These are phyloP conservation scores for Oreotragus oreotragus DNA, from an alignment of 2,113 vertebrate species.

Conservation along the genomic window DNA sequence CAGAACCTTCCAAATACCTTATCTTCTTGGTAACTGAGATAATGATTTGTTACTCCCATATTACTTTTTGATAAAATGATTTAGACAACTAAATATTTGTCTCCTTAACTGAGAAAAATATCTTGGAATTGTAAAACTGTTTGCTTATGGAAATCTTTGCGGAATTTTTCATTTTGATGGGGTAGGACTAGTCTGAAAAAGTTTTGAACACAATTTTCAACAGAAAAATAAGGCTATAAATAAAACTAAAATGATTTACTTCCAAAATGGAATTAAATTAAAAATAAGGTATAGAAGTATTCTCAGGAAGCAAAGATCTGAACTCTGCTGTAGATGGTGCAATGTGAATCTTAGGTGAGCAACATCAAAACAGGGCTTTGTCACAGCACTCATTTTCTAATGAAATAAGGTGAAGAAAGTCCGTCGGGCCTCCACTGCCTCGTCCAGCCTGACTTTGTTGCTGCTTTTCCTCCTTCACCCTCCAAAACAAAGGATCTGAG, in stretches of 20 bases:
- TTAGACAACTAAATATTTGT: neutral
- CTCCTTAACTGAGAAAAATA: neutral
- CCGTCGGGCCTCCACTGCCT: neutral
- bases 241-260: neutral
- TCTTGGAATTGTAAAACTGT: neutral
- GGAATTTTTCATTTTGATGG: neutral
- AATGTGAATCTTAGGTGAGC: neutral
- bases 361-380: neutral
- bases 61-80: neutral
- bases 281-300: neutral
- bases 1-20: neutral
- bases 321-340: neutral
- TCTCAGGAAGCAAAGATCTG: constrained; percentile 3
- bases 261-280: neutral
- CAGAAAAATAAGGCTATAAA: neutral
- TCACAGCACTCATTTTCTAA: neutral
- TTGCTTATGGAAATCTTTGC: neutral
- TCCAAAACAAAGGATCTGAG: neutral
- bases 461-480: neutral
- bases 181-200: neutral
- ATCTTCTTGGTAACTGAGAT: neutral
- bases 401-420: neutral
- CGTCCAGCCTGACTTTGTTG: neutral
- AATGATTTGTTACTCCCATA: neutral
- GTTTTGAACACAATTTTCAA: neutral